Conservation (phyloP, 35 echinoderm and acorn worm species). For the Ophioderma brevispina region DNA sequence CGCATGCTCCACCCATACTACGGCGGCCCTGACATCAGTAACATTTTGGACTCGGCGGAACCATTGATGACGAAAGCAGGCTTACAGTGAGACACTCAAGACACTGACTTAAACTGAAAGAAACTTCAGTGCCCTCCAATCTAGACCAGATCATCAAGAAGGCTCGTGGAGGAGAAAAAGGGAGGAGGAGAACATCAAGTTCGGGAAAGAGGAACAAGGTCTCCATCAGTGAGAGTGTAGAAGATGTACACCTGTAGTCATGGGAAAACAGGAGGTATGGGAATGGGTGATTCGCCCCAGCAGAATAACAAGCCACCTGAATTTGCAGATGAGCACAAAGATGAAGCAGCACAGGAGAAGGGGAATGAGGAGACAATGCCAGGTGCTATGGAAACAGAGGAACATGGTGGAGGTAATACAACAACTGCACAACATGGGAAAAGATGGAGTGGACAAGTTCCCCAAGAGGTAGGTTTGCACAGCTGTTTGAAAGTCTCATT, state of each 20-base stretch:
- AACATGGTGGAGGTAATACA: background rate
- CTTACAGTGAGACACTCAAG: background rate
- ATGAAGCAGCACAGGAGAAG: background rate
- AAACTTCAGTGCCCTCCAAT: background rate
- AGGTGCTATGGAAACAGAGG: slow-evolving; percentile 14
- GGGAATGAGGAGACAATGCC: background rate
- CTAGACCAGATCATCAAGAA: slow-evolving; percentile 37
- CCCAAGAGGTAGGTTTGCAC: background rate
- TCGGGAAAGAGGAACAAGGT: slow-evolving; percentile 33
- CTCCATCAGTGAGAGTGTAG: slow-evolving; percentile 43
- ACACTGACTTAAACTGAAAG: background rate
- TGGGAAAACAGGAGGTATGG: background rate
- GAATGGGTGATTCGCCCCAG: no score
- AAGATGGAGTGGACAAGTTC: background rate
- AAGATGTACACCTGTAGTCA: background rate
- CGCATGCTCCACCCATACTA: slow-evolving; percentile 60
- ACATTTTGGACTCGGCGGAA: slow-evolving; percentile 32
- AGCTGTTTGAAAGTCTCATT: no score
- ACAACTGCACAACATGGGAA: background rate
- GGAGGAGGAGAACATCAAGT: slow-evolving; percentile 48
- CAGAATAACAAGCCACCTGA: no score
- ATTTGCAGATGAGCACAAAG: no score
- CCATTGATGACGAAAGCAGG: slow-evolving; percentile 4
- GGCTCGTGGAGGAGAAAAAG: slow-evolving; percentile 47
- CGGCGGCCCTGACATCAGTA: slow-evolving; percentile 41